Evolutionary conservation across 2,888 invertebrate species (phyloP).

Genomic region (Bunonema sp.): DNA sequence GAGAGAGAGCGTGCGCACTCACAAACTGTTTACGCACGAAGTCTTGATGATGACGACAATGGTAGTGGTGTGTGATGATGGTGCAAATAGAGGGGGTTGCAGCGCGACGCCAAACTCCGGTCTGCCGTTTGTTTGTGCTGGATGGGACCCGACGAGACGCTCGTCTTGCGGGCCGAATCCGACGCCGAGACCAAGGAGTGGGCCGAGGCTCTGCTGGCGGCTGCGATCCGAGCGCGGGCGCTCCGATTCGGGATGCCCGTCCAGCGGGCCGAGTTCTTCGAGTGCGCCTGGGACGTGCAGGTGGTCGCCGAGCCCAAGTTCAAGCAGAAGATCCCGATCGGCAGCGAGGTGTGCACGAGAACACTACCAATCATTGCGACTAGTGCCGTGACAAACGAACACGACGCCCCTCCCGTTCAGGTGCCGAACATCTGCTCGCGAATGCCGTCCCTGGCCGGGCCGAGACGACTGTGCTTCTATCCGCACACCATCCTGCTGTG

Average conservation of each 20-base stretch:
- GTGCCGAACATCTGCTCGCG: too few relatives aligned
- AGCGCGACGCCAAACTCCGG: conserved; percentile 1
- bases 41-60: not conserved
- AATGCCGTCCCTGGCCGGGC: conserved; percentile 1
- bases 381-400: too few relatives aligned
- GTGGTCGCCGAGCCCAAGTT: conserved; percentile 9
- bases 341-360: not conserved
- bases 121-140: conserved; percentile 21
- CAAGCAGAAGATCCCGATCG: conserved; percentile 7
- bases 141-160: conserved; percentile 24
- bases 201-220: conserved; percentile 13
- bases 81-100: not conserved
- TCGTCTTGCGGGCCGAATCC: conserved; percentile 15
- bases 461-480: conserved; percentile 24
- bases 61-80: not conserved
- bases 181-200: conserved; percentile 10
- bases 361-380: not conserved
- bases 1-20: not conserved
- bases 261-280: conserved; percentile 22
- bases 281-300: conserved; percentile 22
- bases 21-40: not conserved
- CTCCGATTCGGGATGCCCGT: conserved; percentile 21
- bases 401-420: too few relatives aligned
- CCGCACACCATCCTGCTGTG: conserved; percentile 26
- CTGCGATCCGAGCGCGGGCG: conserved; percentile 16